These are phyloP conservation scores for Mirounga angustirostris DNA, from an alignment of 2,113 vertebrate species.

Conservation along the genomic window DNA sequence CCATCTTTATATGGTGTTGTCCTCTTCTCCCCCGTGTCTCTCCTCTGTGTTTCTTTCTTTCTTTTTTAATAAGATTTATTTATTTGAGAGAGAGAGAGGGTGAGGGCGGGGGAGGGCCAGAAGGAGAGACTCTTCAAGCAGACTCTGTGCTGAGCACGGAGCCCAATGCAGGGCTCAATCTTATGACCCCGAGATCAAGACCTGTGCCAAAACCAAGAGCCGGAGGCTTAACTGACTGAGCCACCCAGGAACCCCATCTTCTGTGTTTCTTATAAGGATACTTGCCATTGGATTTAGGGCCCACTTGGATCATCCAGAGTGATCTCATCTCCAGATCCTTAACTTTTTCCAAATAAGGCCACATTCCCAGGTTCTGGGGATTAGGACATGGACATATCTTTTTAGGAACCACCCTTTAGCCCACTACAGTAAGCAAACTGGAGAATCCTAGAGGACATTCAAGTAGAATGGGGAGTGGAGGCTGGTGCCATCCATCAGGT, in stretches of 20 bases:
- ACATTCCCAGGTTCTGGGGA: background rate
- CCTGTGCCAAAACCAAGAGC: background rate
- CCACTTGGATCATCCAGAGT: background rate
- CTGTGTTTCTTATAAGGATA: background rate
- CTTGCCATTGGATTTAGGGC: background rate
- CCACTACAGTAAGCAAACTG: background rate
- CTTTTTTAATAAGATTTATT: background rate
- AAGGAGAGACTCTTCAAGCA: background rate
- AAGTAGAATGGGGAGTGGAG: background rate
- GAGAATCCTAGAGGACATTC: background rate
- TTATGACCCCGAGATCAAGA: background rate
- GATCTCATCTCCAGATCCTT: background rate
- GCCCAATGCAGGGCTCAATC: background rate
- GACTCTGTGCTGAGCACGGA: background rate
- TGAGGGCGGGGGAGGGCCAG: background rate
- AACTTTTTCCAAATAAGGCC: slow-evolving; percentile 53
- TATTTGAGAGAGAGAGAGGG: background rate
- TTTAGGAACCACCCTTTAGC: background rate
- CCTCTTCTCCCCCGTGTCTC: background rate
- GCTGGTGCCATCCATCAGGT: background rate
- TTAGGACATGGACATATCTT: background rate
- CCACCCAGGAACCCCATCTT: background rate
- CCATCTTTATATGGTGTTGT: background rate
- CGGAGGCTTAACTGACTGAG: background rate
- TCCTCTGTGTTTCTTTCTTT: background rate